Base-by-base conservation (phyloP, 1,140 invertebrate species). In the Dolichoris vasculosae region DNA sequence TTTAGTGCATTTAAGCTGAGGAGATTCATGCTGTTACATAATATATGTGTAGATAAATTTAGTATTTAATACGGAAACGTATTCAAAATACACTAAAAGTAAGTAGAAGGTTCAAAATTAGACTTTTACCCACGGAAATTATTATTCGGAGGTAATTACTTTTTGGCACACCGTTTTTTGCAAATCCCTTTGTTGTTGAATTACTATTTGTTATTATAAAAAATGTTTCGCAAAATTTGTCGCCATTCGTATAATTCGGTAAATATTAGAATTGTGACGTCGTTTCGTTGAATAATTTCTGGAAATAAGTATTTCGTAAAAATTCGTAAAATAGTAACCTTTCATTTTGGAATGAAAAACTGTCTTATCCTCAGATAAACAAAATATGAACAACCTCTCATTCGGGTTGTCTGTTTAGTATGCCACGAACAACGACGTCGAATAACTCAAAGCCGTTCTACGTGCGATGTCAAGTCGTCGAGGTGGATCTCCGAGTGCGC, bases 381-480 rank as follows among this genome's bases (percentile, higher is more conserved):
- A 78, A 78, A 78, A 40, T 26, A 20, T 8, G 32, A 38, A n/a
- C 48, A 38, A 4, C 32, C 76, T 40, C 35, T 78, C 51, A 40
- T 78, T 69, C 26, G 13, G 32, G 1, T 55, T 59, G 30, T 78
- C 76, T 78, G 30, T 26, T 78, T 78, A 63, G 51, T 55, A 55
- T 55, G 48, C 76, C 20, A 1, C 3, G 51, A 51, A 75, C 23
- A 82, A 59, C 23, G 51, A 6, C 7, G 1, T 23, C 1, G 51
- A 82, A 82, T 73, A 82, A 75, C 11, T 82, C 69, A 82, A 46
- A 3, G 30, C 26, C 20, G 46, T 30, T 6, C 75, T 20, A 17
- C 20, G 55, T 26, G 8, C 48, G 35, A 46, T 48, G 59, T 40
- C 38, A 63, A 43, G 38, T 20, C n/a, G 35, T 79, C 20, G 26